phyloP scores from a whole-genome alignment of 2,797 vertebrate species.

The Ptychobarbus kaznakovi region DNA sequence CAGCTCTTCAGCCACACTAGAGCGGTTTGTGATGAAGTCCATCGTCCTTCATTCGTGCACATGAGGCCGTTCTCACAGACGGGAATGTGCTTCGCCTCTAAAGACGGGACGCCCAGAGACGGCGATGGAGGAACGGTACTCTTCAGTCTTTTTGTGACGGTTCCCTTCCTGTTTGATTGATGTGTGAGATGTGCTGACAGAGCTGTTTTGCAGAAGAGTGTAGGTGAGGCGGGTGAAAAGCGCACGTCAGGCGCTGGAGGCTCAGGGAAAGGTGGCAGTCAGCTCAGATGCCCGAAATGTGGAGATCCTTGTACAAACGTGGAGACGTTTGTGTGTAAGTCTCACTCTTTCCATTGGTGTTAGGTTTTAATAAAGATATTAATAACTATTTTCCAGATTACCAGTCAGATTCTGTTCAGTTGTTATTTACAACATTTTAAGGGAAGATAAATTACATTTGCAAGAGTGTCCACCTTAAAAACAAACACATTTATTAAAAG shows the following conservation, averaged over 20 bases:
- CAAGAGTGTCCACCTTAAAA: not conserved
- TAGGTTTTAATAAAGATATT: not conserved
- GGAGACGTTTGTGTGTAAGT: slow-evolving; percentile 99
- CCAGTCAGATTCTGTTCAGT: not conserved
- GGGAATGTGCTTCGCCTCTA: slow-evolving; percentile 87
- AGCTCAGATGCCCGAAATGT: slow-evolving; percentile 96
- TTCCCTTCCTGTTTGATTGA: too few relatives aligned
- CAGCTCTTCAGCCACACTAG: slow-evolving; percentile 85
- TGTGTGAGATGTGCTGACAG: not conserved
- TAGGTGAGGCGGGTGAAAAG: slow-evolving; percentile 80
- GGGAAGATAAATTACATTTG: not conserved
- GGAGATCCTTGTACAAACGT: slow-evolving; percentile 96
- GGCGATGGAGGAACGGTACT: slow-evolving; percentile 89
- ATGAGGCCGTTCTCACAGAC: slow-evolving; percentile 89
- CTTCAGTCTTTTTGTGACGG: rapidly evolving
- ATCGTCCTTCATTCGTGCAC: slow-evolving; percentile 75
- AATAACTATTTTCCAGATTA: not conserved
- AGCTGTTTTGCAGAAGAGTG: slow-evolving; percentile 81
- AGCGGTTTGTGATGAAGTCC: slow-evolving; percentile 81
- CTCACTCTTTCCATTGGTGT: not conserved
- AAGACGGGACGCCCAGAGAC: slow-evolving; percentile 90
- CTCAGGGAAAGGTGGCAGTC: slow-evolving; percentile 94
- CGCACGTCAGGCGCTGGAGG: slow-evolving; percentile 87
- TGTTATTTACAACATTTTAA: not conserved
- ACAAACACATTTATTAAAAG: not conserved